Percentiles rank a stretch among this genome's conserved stretches.
These are phyloP conservation scores for Phrynosoma platyrhinos DNA, from an alignment of 2,113 vertebrate genomes.

Conservation along the genomic window DNA sequence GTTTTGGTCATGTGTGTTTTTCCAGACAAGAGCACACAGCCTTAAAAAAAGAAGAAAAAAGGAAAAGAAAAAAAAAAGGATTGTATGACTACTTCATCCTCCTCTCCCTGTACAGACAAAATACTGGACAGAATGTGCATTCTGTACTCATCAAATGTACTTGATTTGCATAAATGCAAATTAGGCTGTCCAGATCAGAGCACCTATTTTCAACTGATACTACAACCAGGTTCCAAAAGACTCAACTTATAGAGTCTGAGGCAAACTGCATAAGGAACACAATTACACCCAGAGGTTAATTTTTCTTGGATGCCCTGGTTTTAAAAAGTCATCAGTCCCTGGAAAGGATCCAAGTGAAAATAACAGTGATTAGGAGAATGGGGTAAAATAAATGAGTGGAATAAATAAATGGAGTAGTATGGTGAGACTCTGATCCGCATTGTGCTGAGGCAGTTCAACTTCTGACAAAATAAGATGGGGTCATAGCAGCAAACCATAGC, in stretches of 20 bases:
- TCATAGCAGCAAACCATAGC: neutral
- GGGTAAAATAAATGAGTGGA: conserved; percentile 14
- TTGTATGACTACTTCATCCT: neutral
- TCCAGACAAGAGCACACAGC: neutral
- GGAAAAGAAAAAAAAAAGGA: neutral
- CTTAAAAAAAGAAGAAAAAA: neutral
- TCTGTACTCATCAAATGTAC: neutral
- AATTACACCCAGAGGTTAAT: neutral
- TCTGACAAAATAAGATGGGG: neutral
- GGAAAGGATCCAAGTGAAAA: conserved; percentile 26
- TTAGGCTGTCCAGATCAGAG: neutral
- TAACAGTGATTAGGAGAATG: conserved; percentile 6
- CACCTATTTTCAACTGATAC: neutral
- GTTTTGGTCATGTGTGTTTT: neutral
- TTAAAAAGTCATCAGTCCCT: conserved; percentile 26
- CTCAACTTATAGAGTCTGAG: neutral
- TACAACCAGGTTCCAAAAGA: neutral
- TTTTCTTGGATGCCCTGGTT: conserved; percentile 24
- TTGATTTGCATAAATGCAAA: conserved; percentile 16
- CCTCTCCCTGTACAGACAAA: neutral
- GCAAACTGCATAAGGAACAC: neutral
- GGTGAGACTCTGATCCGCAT: neutral
- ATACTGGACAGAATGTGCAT: neutral
- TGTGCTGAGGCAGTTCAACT: neutral
- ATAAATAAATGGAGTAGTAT: conserved; percentile 11